These are phyloP conservation scores for Ditylenchus dipsaci DNA, from an alignment of 1,140 invertebrate genomes.

Conservation along the genomic window DNA sequence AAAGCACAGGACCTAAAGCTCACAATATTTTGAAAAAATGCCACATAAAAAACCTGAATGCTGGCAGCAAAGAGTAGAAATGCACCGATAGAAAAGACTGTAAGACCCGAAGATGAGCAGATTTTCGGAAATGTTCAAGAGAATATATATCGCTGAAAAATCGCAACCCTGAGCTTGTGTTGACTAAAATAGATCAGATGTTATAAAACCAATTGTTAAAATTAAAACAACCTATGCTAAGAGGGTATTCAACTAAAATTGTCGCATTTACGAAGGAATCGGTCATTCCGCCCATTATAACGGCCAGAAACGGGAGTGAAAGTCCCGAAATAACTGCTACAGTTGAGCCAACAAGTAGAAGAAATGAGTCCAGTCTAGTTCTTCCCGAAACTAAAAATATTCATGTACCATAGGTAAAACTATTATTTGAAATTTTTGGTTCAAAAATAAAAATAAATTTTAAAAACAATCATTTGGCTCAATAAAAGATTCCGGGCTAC, in stretches of 20 bases:
- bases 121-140: slow-evolving; percentile 30
- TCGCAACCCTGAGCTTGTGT: slow-evolving; percentile 12
- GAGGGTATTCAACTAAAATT: slow-evolving; percentile 13
- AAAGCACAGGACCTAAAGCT: slow-evolving; percentile 59
- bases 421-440: neutral
- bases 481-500: too few species aligned
- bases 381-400: slow-evolving; percentile 43
- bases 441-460: neutral
- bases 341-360: slow-evolving; percentile 33
- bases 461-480: neutral
- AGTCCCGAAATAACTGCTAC: slow-evolving; percentile 35
- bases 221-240: slow-evolving; percentile 9
- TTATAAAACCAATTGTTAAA: neutral
- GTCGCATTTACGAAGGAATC: slow-evolving; percentile 39
- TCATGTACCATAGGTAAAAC: neutral
- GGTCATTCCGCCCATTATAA: slow-evolving; percentile 37
- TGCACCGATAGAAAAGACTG: slow-evolving; percentile 31
- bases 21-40: too few species aligned
- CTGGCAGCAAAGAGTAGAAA: slow-evolving; percentile 22
- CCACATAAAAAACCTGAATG: slow-evolving; percentile 44
- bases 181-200: slow-evolving; percentile 21
- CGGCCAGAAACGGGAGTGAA: slow-evolving; percentile 34
- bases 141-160: slow-evolving; percentile 23
- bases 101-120: slow-evolving; percentile 11
- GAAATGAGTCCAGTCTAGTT: slow-evolving; percentile 29